These are phyloP conservation scores for Procavia capensis DNA, from an alignment of 2,113 vertebrate species.

Conservation along the genomic window DNA sequence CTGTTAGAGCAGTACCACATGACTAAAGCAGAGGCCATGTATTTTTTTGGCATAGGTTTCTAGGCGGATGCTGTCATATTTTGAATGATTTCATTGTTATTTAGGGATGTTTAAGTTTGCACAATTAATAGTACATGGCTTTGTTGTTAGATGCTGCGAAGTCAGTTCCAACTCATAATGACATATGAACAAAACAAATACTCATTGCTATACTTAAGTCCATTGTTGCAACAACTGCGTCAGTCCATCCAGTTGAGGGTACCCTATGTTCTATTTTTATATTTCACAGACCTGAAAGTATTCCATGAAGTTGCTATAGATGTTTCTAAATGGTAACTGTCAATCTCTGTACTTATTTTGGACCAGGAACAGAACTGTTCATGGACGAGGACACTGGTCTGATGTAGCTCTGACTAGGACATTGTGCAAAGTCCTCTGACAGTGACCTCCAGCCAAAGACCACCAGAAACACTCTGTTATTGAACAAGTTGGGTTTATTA, in stretches of 20 bases:
- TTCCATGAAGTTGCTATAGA: neutral
- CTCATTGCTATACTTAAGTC: too few species aligned
- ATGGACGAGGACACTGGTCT: neutral
- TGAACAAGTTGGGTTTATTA: neutral
- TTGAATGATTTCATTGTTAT: neutral
- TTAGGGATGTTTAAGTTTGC: neutral
- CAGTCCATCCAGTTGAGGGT: too few species aligned
- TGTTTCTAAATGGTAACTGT: neutral
- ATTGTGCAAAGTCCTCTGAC: accelerated
- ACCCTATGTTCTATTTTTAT: neutral
- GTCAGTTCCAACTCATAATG: too few species aligned
- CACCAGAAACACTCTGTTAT: neutral
- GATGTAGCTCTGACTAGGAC: neutral
- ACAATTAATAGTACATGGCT: neutral
- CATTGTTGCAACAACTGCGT: too few species aligned
- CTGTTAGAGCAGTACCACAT: too few species aligned
- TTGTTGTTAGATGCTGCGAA: too few species aligned
- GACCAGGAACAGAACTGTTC: neutral
- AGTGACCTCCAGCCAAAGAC: too few species aligned
- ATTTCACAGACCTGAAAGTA: neutral
- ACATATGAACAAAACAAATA: too few species aligned
- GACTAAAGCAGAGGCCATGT: too few species aligned
- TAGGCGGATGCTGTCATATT: neutral
- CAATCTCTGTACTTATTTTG: neutral
- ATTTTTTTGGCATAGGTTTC: neutral